Percentiles rank a stretch among this genome's conserved stretches.
Evolutionary conservation across 2,113 vertebrate genomes (phyloP).

Genomic region (Scortum barcoo): DNA sequence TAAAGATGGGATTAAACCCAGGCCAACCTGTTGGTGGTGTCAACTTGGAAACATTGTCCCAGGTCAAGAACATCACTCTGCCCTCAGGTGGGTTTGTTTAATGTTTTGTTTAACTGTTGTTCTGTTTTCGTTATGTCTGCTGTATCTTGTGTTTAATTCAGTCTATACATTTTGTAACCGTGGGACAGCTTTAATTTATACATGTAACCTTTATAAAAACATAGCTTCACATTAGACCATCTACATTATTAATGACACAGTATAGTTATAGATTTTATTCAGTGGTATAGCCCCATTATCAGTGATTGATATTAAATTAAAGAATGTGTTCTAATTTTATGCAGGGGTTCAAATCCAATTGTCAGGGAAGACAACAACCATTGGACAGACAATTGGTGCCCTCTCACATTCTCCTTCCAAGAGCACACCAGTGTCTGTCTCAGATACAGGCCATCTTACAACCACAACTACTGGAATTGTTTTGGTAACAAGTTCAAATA

Average conservation of each 20-base stretch:
- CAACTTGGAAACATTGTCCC: conserved; percentile 78
- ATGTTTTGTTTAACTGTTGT: neutral
- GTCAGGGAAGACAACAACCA: conserved; percentile 62
- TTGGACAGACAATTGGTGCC: conserved; percentile 60
- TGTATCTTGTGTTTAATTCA: neutral
- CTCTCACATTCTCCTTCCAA: conserved; percentile 69
- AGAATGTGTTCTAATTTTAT: conserved; percentile 30
- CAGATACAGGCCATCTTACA: conserved; percentile 71
- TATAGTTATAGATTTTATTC: no score
- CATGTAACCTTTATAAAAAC: neutral
- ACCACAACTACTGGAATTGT: conserved; percentile 33
- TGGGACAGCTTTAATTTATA: no score
- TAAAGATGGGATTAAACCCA: conserved; percentile 88
- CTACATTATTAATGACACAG: no score
- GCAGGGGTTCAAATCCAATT: conserved; percentile 69
- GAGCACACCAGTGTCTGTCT: conserved; percentile 43
- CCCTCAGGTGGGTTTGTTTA: conserved; percentile 76
- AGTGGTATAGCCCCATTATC: neutral
- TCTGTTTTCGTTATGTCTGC: neutral
- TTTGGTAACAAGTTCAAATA: conserved; percentile 46
- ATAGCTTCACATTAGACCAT: no score
- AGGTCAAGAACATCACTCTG: conserved; percentile 76
- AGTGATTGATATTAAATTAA: neutral
- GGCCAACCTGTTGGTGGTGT: conserved; percentile 85
- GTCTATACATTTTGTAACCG: neutral